Base-by-base conservation (phyloP, 2,113 vertebrate species). In the Catharus minimus region DNA sequence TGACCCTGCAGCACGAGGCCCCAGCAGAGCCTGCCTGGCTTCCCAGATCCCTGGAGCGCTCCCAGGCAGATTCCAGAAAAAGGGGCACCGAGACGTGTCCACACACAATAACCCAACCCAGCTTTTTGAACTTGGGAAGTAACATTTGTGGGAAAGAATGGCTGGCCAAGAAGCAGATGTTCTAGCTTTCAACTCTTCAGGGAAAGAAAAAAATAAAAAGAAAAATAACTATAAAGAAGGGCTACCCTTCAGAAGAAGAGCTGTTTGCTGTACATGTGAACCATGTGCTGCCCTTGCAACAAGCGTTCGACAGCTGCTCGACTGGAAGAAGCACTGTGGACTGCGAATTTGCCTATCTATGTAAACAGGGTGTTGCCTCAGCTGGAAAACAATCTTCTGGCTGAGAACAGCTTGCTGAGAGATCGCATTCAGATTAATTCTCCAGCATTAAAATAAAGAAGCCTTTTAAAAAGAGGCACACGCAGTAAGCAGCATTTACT, bases 341-440 rank as follows among this genome's bases (percentile, higher is more conserved):
- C 94, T 90, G 73, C 53, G 77, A 90, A 96, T 94, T 93, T 94
- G 82, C 92, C 92, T 93, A 88, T 95, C 85, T 84, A 1, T 95
- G 92, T 96, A 95, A 96, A 95, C 82, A 94, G 79, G 85, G 94
- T 82, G 84, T 93, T 92, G 90, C 27, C 73, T 82, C 80, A 52
- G 61, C 77, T 85, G 77, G 92, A 92, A 95, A 96, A 94, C 72
- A 82, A 61, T 91, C 68, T 75, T 84, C 73, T 92, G 92, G 90
- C 82, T 88, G 89, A 94, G 69, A 95, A 90, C 41, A 80, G 82
- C 64, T 72, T 74, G 79, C 79, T 33, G 76, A 77, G 85, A 87
- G 46, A 3, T 12, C 1, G 5, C 53, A 53, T 50, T 89, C 33
- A 68, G 53, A 72, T 89, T 68, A 72, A 68, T 81, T 82, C 66